Conservation (phyloP, 2,888 invertebrate genomes). For the Phengaris alcon region DNA sequence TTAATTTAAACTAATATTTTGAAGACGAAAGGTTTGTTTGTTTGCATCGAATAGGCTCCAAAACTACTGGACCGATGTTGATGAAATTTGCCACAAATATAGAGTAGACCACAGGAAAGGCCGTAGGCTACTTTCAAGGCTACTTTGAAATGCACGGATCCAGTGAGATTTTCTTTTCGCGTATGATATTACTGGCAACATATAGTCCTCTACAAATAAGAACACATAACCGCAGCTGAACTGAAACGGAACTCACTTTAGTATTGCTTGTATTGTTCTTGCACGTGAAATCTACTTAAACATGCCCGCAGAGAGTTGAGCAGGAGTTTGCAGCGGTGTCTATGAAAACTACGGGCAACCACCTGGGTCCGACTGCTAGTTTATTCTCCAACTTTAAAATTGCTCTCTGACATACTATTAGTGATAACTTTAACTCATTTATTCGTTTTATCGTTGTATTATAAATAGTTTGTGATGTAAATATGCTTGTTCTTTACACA, state of each 20-base stretch:
- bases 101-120: too few relatives aligned
- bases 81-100: too few relatives aligned
- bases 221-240: conserved; percentile 7
- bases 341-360: conserved; percentile 46
- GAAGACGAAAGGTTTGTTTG: too few relatives aligned
- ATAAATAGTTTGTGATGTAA: neutral
- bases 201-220: neutral
- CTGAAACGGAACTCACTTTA: neutral
- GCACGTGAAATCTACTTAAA: conserved; percentile 41
- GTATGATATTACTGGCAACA: neutral
- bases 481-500: too few relatives aligned
- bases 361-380: conserved; percentile 45
- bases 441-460: neutral
- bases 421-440: conserved; percentile 30
- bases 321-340: conserved; percentile 50
- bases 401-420: conserved; percentile 33
- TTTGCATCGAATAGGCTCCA: too few relatives aligned
- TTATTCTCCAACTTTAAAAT: conserved; percentile 48
- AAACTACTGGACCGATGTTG: too few relatives aligned
- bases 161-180: neutral
- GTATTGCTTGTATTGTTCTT: conserved; percentile 26
- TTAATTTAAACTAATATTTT: too few relatives aligned
- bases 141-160: too few relatives aligned
- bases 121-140: too few relatives aligned
- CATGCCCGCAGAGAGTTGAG: conserved; percentile 45